Conservation (phyloP, 1,140 invertebrate genomes). For the Bombus vancouverensis region DNA sequence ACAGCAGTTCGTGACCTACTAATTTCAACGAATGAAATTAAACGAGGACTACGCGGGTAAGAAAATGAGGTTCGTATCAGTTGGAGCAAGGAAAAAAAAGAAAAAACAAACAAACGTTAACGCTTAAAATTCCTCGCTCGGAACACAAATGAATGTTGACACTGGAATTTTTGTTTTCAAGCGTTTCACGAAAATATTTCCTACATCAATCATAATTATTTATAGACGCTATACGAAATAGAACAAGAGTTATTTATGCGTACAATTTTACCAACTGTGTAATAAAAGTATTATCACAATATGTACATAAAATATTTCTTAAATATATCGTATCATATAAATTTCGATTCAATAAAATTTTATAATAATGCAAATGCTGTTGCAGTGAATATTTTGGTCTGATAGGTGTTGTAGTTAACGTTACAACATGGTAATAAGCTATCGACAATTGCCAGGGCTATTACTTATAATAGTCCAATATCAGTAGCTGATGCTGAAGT, state of each 20-base stretch:
- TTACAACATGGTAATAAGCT: constrained; percentile 3
- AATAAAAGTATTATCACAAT: not conserved
- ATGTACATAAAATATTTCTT: not conserved
- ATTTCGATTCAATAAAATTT: not conserved
- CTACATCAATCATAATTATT: not conserved
- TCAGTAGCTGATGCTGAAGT: constrained; percentile 26
- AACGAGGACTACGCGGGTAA: not conserved
- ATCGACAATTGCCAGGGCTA: constrained; percentile 22
- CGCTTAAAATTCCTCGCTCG: not conserved
- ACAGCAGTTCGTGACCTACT: not conserved
- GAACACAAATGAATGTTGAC: not conserved
- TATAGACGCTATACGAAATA: not conserved
- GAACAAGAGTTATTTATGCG: not conserved
- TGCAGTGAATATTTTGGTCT: not conserved
- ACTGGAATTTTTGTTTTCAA: not conserved
- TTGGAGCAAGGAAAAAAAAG: not conserved
- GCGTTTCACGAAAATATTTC: not conserved
- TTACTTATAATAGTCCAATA: constrained; percentile 33
- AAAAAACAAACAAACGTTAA: too few species aligned
- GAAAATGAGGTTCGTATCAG: not conserved
- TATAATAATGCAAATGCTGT: too few species aligned
- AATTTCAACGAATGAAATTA: constrained; percentile 10
- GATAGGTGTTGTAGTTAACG: not conserved
- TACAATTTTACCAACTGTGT: not conserved
- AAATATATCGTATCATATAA: not conserved